A percentile compares a stretch with the other conserved stretches of the same genome.
Evolutionary conservation across 2,888 invertebrate genomes (phyloP).

Genomic region (Cryptocephalus primarius): DNA sequence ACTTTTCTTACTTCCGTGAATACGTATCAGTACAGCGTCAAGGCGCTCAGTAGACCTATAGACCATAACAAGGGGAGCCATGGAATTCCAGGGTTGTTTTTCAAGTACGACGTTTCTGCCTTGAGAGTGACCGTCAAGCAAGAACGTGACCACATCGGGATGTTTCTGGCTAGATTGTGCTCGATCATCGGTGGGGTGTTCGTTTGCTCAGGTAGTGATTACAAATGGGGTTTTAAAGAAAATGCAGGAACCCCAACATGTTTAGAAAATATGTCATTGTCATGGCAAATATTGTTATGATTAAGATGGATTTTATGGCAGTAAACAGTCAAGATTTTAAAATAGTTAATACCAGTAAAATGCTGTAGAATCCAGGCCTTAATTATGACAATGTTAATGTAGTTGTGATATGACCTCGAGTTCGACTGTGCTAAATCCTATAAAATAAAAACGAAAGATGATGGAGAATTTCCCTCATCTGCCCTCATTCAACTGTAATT

Average conservation of each 20-base stretch:
- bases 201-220: conserved; percentile 58
- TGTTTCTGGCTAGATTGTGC: conserved; percentile 80
- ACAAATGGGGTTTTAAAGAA: background rate
- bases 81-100: conserved; percentile 88
- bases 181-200: conserved; percentile 89
- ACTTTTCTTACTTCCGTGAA: conserved; percentile 60
- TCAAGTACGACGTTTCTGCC: conserved; percentile 91
- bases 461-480: too few species aligned
- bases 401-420: too few species aligned
- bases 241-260: too few species aligned
- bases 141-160: conserved; percentile 63
- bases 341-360: too few species aligned
- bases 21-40: conserved; percentile 91
- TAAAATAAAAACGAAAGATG: too few species aligned
- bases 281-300: background rate
- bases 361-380: too few species aligned
- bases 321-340: too few species aligned
- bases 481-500: too few species aligned
- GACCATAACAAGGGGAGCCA: conserved; percentile 69
- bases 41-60: conserved; percentile 75
- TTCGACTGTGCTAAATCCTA: too few species aligned
- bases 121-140: conserved; percentile 75
- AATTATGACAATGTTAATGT: too few species aligned
- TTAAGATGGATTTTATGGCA: too few species aligned
- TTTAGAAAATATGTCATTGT: too few species aligned